Conservation (phyloP, 1,140 invertebrate species). For the Melanaphis sacchari region DNA sequence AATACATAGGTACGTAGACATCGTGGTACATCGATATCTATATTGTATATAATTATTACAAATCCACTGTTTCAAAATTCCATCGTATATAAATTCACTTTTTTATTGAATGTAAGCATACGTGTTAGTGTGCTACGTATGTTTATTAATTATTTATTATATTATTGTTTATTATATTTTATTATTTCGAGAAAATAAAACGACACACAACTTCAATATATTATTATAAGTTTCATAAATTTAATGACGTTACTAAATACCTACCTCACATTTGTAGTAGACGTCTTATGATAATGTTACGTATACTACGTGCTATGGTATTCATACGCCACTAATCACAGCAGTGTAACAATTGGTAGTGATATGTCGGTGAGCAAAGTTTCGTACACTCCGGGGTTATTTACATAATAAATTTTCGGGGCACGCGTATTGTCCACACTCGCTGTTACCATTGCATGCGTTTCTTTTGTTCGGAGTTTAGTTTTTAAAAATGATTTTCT, state of each 20-base stretch:
- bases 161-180: too few species aligned
- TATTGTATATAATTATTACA: background rate
- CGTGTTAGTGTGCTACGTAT: too few species aligned
- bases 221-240: background rate
- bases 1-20: background rate
- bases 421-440: constrained; percentile 18
- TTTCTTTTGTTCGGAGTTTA: constrained; percentile 5
- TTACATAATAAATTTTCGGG: constrained; percentile 15
- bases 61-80: background rate
- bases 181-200: background rate
- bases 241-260: background rate
- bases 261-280: background rate
- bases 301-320: background rate
- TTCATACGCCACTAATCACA: background rate
- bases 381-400: background rate
- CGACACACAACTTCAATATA: background rate
- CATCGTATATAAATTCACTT: too few species aligned
- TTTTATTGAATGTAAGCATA: too few species aligned
- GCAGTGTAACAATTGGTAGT: background rate
- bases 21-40: background rate
- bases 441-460: background rate
- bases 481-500: background rate
- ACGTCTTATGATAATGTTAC: background rate
- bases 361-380: background rate
- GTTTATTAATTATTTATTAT: too few species aligned